phyloP scores from a whole-genome alignment of 2,888 invertebrate genomes.

The Gnatocerus cornutus region DNA sequence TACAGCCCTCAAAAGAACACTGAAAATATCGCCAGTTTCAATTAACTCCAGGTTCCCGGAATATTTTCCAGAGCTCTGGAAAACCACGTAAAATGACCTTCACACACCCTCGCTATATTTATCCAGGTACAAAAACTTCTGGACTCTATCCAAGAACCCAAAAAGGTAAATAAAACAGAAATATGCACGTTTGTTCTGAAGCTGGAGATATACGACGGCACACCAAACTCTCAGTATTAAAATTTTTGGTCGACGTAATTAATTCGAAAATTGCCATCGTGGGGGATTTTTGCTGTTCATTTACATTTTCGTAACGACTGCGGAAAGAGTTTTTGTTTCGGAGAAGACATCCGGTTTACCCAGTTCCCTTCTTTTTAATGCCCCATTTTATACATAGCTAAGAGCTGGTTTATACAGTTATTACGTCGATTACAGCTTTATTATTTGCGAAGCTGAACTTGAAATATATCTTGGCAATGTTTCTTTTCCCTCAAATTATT shows the following conservation, averaged over 20 bases:
- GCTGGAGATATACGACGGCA: no score
- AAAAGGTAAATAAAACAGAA: no score
- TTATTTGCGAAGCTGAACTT: background rate
- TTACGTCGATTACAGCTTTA: background rate
- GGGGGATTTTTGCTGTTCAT: background rate
- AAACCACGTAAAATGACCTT: no score
- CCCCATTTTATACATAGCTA: background rate
- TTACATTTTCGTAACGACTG: constrained; percentile 4
- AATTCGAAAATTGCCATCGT: background rate
- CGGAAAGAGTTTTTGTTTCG: constrained; percentile 1
- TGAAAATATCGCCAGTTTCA: no score
- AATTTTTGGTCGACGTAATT: background rate
- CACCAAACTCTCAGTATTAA: no score
- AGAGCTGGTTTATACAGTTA: background rate
- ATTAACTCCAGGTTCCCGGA: no score
- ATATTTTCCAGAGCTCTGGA: no score
- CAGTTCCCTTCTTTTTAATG: background rate
- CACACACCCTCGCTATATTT: no score
- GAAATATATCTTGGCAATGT: background rate
- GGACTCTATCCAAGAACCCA: no score
- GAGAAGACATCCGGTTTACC: background rate
- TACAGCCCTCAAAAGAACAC: no score
- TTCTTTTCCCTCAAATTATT: background rate
- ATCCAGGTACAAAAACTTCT: no score
- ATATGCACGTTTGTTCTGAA: no score